Conservation (phyloP, 2,797 vertebrate genomes). For the Onychomys leucogaster region DNA sequence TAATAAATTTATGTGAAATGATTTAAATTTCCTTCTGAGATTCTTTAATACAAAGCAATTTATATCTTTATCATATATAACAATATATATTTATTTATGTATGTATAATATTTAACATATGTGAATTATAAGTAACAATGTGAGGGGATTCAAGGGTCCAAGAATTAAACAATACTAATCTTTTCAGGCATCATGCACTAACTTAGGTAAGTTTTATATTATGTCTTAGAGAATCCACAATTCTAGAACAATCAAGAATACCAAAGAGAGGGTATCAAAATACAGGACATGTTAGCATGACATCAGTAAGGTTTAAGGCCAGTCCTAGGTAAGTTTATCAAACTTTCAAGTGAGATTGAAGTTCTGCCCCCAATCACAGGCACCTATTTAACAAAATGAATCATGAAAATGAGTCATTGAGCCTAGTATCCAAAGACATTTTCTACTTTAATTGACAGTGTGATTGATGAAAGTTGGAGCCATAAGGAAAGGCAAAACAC, state of each 20-base stretch:
- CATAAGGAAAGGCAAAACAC: neutral
- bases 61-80: neutral
- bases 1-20: neutral
- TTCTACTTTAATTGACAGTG: neutral
- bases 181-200: neutral
- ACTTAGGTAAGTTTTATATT: neutral
- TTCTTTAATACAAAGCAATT: neutral
- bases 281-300: neutral
- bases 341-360: neutral
- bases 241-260: neutral
- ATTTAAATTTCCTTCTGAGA: neutral
- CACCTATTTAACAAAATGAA: slow-evolving; percentile 21
- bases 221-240: neutral
- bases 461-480: neutral
- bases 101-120: neutral
- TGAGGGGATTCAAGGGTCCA: neutral
- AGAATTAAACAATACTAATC: slow-evolving; percentile 12
- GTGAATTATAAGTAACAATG: neutral
- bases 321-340: neutral
- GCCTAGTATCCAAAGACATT: neutral
- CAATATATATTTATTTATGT: neutral
- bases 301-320: neutral
- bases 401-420: neutral
- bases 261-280: neutral
- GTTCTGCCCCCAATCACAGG: neutral